Conservation (phyloP, 2,888 invertebrate species). For the Capitulum mitella region DNA sequence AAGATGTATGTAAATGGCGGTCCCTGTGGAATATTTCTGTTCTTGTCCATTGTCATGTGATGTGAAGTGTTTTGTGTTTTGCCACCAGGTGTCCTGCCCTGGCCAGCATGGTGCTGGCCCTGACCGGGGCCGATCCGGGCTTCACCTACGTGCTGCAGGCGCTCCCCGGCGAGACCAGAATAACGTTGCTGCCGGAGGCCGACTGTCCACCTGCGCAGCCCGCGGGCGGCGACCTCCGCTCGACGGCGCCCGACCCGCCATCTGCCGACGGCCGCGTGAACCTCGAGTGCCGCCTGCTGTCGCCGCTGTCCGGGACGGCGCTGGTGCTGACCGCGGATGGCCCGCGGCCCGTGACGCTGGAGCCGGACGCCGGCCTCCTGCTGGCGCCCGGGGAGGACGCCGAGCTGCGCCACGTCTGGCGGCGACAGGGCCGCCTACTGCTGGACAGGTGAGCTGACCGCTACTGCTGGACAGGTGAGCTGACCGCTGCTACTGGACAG, state of each 20-base stretch:
- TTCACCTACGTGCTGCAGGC: slow-evolving; percentile 10
- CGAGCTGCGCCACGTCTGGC: not conserved
- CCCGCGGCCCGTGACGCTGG: not conserved
- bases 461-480: too few relatives aligned
- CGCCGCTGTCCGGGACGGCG: not conserved
- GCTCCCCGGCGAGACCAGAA: not conserved
- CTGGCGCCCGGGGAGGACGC: not conserved
- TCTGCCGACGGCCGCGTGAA: not conserved
- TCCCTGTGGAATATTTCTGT: not conserved
- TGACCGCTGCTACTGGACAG: too few relatives aligned
- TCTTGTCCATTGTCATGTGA: too few relatives aligned
- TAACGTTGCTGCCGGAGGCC: not conserved
- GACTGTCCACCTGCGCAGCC: not conserved
- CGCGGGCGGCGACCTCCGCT: not conserved
- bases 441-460: not conserved
- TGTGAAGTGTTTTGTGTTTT: too few relatives aligned
- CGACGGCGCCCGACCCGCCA: not conserved
- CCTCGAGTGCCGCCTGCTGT: not conserved
- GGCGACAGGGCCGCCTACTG: not conserved
- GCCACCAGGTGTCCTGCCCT: not conserved
- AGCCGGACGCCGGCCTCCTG: not conserved
- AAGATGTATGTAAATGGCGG: not conserved
- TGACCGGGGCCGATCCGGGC: not conserved
- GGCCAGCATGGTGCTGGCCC: not conserved
- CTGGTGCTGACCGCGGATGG: not conserved